phyloP scores from a whole-genome alignment of 2,888 invertebrate genomes.

The Megalurothrips usitatus region DNA sequence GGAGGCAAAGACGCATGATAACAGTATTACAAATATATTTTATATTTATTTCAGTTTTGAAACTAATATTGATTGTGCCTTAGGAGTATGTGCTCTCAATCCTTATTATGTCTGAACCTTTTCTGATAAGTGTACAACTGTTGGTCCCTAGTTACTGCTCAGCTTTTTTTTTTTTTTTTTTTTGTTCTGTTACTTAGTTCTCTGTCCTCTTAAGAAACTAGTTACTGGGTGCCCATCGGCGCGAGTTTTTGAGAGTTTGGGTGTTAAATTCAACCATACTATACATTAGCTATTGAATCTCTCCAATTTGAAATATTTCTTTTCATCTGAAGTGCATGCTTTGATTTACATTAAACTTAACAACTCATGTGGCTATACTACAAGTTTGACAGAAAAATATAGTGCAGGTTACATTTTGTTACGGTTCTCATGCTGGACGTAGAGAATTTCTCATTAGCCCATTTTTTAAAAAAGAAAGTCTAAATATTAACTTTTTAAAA shows the following conservation, averaged over 20 bases:
- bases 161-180: neutral
- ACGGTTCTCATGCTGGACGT: neutral
- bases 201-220: no score
- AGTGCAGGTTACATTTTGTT: neutral
- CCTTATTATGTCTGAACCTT: neutral
- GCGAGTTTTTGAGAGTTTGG: no score
- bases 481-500: neutral
- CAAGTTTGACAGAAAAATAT: neutral
- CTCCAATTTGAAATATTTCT: no score
- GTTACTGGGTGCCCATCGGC: no score
- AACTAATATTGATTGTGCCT: neutral
- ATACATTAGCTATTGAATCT: no score
- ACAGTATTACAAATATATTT: neutral
- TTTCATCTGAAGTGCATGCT: no score
- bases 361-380: neutral
- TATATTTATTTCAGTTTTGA: neutral
- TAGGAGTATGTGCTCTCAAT: neutral
- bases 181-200: neutral
- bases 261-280: no score
- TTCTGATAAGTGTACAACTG: no score
- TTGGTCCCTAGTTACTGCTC: no score
- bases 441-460: neutral
- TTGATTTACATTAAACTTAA: no score
- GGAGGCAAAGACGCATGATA: no score
- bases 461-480: neutral